Conservation (phyloP, 1,140 invertebrate species). For the Ylistrum balloti region DNA sequence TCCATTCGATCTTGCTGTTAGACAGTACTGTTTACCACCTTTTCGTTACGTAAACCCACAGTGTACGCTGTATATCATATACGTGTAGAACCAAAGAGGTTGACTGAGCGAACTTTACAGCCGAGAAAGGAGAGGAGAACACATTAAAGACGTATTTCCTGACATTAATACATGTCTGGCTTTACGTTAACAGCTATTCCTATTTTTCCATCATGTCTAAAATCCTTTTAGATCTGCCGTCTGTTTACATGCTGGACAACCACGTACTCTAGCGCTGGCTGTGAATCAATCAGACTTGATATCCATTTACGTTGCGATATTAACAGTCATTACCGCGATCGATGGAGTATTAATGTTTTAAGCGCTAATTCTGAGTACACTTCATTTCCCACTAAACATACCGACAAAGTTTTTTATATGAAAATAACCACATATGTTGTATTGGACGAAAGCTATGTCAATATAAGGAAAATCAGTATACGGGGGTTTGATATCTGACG, state of each 20-base stretch:
- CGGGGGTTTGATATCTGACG: too few relatives aligned
- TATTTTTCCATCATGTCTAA: background rate
- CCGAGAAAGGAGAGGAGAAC: background rate
- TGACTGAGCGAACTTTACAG: too few relatives aligned
- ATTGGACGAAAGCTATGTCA: too few relatives aligned
- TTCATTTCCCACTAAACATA: background rate
- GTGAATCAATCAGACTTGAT: background rate
- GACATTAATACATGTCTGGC: background rate
- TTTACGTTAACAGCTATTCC: background rate
- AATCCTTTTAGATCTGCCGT: background rate
- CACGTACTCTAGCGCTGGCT: background rate
- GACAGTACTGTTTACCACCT: too few relatives aligned
- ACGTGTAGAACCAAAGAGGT: too few relatives aligned
- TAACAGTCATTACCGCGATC: background rate
- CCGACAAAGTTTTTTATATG: too few relatives aligned
- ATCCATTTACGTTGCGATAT: background rate
- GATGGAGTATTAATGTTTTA: background rate
- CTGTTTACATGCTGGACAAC: background rate
- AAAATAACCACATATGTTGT: too few relatives aligned
- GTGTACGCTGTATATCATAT: too few relatives aligned
- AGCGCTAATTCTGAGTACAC: background rate
- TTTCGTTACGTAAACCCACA: too few relatives aligned
- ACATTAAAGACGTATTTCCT: background rate
- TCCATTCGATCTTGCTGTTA: too few relatives aligned
- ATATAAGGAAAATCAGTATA: too few relatives aligned